A percentile compares a stretch with the other conserved stretches of the same genome.
Evolutionary conservation across 2,797 vertebrate species (phyloP).

Genomic region (Petrocephalus schoutedeni): DNA sequence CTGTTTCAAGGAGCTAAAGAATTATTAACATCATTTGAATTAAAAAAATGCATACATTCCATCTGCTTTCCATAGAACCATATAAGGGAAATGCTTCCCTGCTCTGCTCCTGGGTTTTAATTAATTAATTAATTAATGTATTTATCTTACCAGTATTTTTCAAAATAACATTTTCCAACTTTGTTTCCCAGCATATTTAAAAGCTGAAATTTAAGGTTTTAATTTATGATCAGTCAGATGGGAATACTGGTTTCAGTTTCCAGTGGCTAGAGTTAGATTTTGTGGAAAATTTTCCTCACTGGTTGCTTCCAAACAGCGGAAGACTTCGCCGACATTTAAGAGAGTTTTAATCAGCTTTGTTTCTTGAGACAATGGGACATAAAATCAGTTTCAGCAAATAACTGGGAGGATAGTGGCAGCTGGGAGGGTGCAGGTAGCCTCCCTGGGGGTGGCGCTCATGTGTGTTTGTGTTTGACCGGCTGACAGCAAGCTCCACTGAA

Average conservation of each 20-base stretch:
- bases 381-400: background rate
- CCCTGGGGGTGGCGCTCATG: background rate
- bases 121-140: background rate
- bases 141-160: background rate
- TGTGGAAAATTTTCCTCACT: background rate
- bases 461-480: background rate
- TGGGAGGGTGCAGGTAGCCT: background rate
- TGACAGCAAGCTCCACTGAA: background rate
- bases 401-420: conserved; percentile 31
- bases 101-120: background rate
- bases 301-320: background rate
- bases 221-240: background rate
- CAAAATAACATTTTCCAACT: background rate
- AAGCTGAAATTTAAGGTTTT: background rate
- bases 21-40: background rate
- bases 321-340: background rate
- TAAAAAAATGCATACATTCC: background rate
- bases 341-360: background rate
- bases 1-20: background rate
- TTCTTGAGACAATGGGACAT: background rate
- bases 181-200: background rate
- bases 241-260: background rate
- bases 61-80: background rate
- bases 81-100: background rate
- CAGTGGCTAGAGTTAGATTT: background rate